Conservation (phyloP, 2,888 invertebrate species). For the Gandaritis pyraliata region DNA sequence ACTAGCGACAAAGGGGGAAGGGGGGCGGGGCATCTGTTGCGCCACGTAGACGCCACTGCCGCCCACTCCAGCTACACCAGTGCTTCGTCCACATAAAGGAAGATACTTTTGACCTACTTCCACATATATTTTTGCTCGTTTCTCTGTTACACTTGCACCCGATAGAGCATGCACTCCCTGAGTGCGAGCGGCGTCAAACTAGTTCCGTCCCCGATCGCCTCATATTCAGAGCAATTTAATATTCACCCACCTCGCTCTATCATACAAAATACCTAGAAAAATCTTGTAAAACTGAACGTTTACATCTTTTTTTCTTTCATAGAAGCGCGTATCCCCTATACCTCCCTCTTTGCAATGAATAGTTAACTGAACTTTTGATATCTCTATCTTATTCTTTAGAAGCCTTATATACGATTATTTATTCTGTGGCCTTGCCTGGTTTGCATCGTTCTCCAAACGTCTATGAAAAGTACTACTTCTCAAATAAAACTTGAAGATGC, state of each 20-base stretch:
- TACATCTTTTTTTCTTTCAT: conserved; percentile 10
- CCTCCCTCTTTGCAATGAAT: conserved; percentile 5
- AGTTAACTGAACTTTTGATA: conserved; percentile 17
- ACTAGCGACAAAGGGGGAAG: conserved; percentile 41
- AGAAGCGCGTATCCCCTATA: not conserved
- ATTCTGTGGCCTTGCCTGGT: too few relatives aligned
- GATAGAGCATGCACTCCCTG: conserved; percentile 33
- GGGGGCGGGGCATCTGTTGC: conserved; percentile 79
- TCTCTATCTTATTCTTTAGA: not conserved
- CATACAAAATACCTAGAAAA: conserved; percentile 31
- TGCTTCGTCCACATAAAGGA: conserved; percentile 64
- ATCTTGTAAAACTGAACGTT: conserved; percentile 20
- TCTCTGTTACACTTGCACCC: conserved; percentile 48
- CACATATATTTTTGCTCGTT: conserved; percentile 48
- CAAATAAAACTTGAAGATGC: too few relatives aligned
- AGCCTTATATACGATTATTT: too few relatives aligned
- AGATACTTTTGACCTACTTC: conserved; percentile 74
- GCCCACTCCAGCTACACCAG: conserved; percentile 64
- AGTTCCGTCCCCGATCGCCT: conserved; percentile 20
- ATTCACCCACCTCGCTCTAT: conserved; percentile 27
- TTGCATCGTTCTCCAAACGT: too few relatives aligned
- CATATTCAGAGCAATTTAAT: conserved; percentile 28
- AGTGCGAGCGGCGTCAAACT: conserved; percentile 40
- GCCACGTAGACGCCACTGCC: conserved; percentile 78
- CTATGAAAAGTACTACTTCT: too few relatives aligned